Evolutionary conservation across 2,888 invertebrate genomes (phyloP), one percentile per base, ranked within the genome.

Genomic region (Cosmopolites sordidus): DNA sequence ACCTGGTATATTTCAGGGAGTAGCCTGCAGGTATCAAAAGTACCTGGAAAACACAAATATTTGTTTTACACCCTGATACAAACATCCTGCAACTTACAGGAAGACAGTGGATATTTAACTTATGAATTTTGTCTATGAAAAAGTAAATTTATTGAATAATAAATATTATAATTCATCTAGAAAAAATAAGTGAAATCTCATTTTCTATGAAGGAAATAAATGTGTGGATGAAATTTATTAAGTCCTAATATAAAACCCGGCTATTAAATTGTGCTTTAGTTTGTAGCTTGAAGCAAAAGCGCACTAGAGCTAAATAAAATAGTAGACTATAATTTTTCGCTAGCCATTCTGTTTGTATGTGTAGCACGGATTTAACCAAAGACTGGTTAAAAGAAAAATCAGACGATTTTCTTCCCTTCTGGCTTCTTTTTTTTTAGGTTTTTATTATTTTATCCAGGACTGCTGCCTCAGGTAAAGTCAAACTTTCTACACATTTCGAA

Each of bases 321-420:
- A 58, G 62, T 65, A 63, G 60, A 64, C 65, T 58, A 59, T 60
- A 60, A 59, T 62, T 66, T 64, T 62, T 60, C 54, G 60, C 58
- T 57, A 47, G 50, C 54, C 48, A 56, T 59, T 58, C 61, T 58
- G 64, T 68, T 67, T 66, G 63, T 68, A 67, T 66, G 66, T 63
- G 56, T 47, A 60, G 62, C 67, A 66, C 66, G 68, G 59, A 64
- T 63, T 62, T 66, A 66, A 64, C 58, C 58, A 54, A 57, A 43
- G 38, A 40, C 45, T 47, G 62, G 60, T 62, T 65, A 65, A 64
- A 51, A 64, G 62, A 63, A 60, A 62, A 61, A 62, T 56, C 48
- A 56, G 3, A 33, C 33, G 12, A 12, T 33, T 33, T 33, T 33
- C 33, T 33, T 33, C 5, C 5, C 33, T 33, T 12, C 33, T 33